Evolutionary conservation across 2,113 vertebrate genomes (phyloP), one percentile per base, ranked within the genome.

Genomic region (Oncorhynchus nerka): DNA sequence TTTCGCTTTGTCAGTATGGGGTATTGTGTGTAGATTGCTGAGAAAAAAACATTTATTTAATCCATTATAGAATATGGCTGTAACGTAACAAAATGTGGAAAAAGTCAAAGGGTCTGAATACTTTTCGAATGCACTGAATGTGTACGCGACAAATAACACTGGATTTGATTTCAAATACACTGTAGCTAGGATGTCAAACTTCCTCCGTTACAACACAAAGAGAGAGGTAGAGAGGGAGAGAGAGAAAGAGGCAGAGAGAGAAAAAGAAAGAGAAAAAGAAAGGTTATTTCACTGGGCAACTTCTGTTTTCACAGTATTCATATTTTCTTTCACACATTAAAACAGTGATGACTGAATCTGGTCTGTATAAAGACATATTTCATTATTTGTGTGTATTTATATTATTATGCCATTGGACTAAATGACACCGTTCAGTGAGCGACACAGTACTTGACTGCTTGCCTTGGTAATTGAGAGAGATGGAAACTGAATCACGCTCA

Each of bases 401-500:
- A 82, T 86, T 88, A 88, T 81, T 84, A 76, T 87, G 89, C 89
- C 83, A 87, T 87, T 86, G 83, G 86, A 87, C 87, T 92, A 92
- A 93, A 92, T 93, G 89, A 90, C 81, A 86, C 78, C 83, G 70
- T 78, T 22, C 83, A 45, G 89, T 76, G 75, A 79, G 67, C 74
- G 79, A 79, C 73, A 62, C 82, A 78, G 85, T 80, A 78, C 87
- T 90, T 88, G 89, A 89, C 79, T 88, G 45, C 12, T 5, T 67
- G 24, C 28, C 28, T 13, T 24, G 28, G 49, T 61, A 68, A 30
- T 51, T 85, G 86, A 88, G 88, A 89, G 89, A 81, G 82, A 4
- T 30, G 19, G 16, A 94, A 94, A 93, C 94, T 91, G 90, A 93
- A 91, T 83, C 81, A 89, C 89, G 87, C 81, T 93, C 92, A 94